Percentiles rank a stretch among this genome's conserved stretches.
phyloP scores from a whole-genome alignment of 1,140 invertebrate genomes.

The Apolygus lucorum region DNA sequence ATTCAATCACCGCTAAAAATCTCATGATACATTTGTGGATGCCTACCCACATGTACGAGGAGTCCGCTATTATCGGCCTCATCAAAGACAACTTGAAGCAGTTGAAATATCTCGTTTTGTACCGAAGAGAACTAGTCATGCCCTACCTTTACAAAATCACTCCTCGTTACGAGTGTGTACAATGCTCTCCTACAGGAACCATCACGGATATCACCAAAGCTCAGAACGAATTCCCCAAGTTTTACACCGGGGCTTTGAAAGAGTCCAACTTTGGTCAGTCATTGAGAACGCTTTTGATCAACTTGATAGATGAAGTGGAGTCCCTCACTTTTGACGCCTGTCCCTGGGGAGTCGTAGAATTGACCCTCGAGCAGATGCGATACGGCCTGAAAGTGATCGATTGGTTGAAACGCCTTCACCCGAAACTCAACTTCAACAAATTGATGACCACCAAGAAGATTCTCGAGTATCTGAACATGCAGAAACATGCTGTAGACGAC shows the following conservation, averaged over 20 bases:
- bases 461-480: too few relatives aligned
- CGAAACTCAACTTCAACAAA: not conserved
- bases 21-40: not conserved
- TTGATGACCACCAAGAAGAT: slow-evolving; percentile 7
- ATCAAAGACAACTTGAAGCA: not conserved
- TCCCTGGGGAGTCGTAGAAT: not conserved
- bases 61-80: not conserved
- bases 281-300: not conserved
- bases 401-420: not conserved
- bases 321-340: not conserved
- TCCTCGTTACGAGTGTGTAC: not conserved
- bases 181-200: not conserved
- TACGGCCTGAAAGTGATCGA: not conserved
- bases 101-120: not conserved
- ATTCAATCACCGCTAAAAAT: not conserved
- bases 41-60: not conserved
- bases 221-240: not conserved
- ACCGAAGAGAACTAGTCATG: not conserved
- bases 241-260: not conserved
- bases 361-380: not conserved
- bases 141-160: not conserved
- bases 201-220: not conserved
- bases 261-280: not conserved
- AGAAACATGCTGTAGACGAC: too few relatives aligned
- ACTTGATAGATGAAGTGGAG: not conserved